These are phyloP conservation scores for Philotrypesis tridentata DNA, from an alignment of 1,140 invertebrate genomes.

Conservation along the genomic window DNA sequence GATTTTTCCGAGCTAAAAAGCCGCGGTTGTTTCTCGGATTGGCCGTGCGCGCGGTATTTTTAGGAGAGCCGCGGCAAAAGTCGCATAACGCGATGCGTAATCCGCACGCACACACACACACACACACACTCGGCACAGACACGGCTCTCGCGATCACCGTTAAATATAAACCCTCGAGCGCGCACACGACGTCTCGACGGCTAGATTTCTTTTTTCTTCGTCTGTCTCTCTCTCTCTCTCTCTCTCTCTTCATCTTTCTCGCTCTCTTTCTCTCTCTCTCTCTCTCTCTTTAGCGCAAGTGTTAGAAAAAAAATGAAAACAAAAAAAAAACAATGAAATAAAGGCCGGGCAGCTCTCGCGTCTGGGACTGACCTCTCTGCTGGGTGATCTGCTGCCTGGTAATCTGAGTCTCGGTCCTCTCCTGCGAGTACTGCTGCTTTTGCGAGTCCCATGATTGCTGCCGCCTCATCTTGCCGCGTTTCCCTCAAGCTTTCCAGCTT, in stretches of 20 bases:
- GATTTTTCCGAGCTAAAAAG: neutral
- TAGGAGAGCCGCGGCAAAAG: neutral
- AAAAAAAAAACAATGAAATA: conserved; percentile 2
- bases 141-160: neutral
- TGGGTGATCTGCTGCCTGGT: conserved; percentile 83
- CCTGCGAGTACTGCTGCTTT: conserved; percentile 77
- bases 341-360: neutral
- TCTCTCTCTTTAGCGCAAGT: too few species aligned
- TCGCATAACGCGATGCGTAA: neutral
- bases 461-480: conserved; percentile 73
- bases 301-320: neutral
- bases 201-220: too few species aligned
- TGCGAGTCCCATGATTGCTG: conserved; percentile 73
- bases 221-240: too few species aligned
- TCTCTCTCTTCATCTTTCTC: too few species aligned
- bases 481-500: conserved; percentile 32
- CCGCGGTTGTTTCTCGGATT: neutral
- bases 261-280: neutral
- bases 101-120: neutral
- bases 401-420: conserved; percentile 84
- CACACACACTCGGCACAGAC: too few species aligned
- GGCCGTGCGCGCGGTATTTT: neutral
- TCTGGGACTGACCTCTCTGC: conserved; percentile 83
- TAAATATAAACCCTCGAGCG: too few species aligned
- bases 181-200: too few species aligned